Evolutionary conservation across 2,888 invertebrate genomes (phyloP).

Genomic region (Ditula angustiorana): DNA sequence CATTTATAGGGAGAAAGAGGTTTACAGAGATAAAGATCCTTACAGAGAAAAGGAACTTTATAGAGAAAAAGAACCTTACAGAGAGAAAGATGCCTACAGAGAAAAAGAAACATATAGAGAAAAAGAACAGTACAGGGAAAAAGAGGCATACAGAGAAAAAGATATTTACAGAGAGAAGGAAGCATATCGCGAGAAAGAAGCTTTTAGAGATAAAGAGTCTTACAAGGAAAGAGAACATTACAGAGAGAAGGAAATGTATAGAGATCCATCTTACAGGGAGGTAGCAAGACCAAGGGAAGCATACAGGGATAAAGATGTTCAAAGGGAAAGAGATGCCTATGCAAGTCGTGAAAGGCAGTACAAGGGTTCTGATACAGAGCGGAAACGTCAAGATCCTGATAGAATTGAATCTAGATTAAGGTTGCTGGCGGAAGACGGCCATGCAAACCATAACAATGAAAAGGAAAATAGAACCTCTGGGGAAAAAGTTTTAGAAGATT

Average conservation of each 20-base stretch:
- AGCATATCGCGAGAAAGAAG: constrained; percentile 68
- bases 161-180: constrained; percentile 60
- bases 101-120: constrained; percentile 53
- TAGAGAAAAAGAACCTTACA: constrained; percentile 61
- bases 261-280: constrained; percentile 48
- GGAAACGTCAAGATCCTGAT: constrained; percentile 70
- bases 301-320: constrained; percentile 64
- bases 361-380: constrained; percentile 70
- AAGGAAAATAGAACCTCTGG: constrained; percentile 82
- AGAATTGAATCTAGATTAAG: constrained; percentile 75
- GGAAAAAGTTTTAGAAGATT: constrained; percentile 89
- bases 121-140: constrained; percentile 59
- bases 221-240: constrained; percentile 76
- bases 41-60: constrained; percentile 55
- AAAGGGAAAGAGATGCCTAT: constrained; percentile 66
- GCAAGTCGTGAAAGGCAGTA: constrained; percentile 69
- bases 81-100: constrained; percentile 60
- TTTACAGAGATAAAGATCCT: constrained; percentile 42
- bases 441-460: constrained; percentile 71
- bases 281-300: constrained; percentile 54
- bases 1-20: constrained; percentile 68
- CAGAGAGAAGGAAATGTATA: constrained; percentile 57
- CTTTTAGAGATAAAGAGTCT: constrained; percentile 71
- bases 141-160: constrained; percentile 59
- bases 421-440: constrained; percentile 70